These are phyloP conservation scores for Cataglyphis albicans DNA, from an alignment of 2,888 invertebrate species.

Conservation along the genomic window DNA sequence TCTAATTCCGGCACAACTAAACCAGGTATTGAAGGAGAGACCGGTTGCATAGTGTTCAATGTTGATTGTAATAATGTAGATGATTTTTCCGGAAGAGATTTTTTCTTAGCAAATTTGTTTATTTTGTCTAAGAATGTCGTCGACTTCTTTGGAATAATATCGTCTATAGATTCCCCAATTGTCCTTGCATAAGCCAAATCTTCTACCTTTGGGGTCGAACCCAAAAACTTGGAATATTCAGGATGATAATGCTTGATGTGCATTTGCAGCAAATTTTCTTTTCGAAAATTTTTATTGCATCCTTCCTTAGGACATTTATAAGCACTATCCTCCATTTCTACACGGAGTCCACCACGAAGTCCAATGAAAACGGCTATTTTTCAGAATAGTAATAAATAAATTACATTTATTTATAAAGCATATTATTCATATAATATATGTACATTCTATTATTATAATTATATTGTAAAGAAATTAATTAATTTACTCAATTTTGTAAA, in stretches of 20 bases:
- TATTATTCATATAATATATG: not conserved
- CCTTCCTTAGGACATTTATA: slow-evolving; percentile 92
- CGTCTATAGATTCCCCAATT: slow-evolving; percentile 88
- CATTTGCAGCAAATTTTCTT: slow-evolving; percentile 95
- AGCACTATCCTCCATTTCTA: slow-evolving; percentile 90
- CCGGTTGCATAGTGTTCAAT: slow-evolving; percentile 55
- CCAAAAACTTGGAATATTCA: slow-evolving; percentile 91
- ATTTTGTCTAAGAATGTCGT: slow-evolving; percentile 85
- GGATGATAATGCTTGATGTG: slow-evolving; percentile 98
- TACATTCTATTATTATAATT: slow-evolving; percentile 17
- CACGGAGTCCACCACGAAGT: slow-evolving; percentile 83
- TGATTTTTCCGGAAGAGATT: slow-evolving; percentile 67
- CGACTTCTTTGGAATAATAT: slow-evolving; percentile 83
- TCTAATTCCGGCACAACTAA: slow-evolving; percentile 66
- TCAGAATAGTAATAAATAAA: slow-evolving; percentile 85
- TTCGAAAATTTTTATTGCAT: slow-evolving; percentile 96
- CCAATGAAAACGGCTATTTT: slow-evolving; percentile 86
- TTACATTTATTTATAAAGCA: not conserved
- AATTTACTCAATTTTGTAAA: slow-evolving; percentile 9
- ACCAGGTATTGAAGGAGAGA: slow-evolving; percentile 62
- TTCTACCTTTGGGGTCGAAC: slow-evolving; percentile 94
- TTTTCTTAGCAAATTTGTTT: slow-evolving; percentile 79
- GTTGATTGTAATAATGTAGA: slow-evolving; percentile 44
- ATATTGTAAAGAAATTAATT: slow-evolving; percentile 88
- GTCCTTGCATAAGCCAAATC: slow-evolving; percentile 94